Evolutionary conservation across 2,888 invertebrate species (phyloP).

Genomic region (Ormyrus labotus): DNA sequence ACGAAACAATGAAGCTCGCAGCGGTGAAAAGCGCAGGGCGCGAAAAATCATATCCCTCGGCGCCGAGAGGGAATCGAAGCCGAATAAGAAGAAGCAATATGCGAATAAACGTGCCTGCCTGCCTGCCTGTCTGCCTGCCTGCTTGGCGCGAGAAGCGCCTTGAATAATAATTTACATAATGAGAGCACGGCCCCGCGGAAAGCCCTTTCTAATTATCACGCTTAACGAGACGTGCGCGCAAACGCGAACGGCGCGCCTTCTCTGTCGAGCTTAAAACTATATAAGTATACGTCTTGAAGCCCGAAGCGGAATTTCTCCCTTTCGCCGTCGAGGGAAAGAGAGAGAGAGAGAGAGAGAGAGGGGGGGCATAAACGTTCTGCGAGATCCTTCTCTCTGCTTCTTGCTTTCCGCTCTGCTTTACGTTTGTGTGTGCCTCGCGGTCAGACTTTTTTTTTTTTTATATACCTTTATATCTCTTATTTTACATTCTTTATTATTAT

Average conservation of each 20-base stretch:
- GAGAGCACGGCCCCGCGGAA: slow-evolving; percentile 39
- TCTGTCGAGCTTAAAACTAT: slow-evolving; percentile 29
- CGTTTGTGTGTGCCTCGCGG: background rate
- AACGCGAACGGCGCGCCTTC: slow-evolving; percentile 35
- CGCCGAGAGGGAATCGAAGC: background rate
- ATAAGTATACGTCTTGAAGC: slow-evolving; percentile 15
- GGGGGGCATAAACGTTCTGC: background rate
- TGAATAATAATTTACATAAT: slow-evolving; percentile 56
- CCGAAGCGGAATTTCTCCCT: background rate
- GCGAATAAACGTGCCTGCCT: background rate
- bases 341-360: too few species aligned
- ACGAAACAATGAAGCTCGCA: background rate
- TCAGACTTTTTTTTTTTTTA: background rate
- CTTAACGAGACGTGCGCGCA: slow-evolving; percentile 59
- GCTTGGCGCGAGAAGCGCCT: background rate
- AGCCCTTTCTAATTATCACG: slow-evolving; percentile 60
- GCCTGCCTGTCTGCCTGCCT: too few species aligned
- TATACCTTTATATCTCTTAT: too few species aligned
- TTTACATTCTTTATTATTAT: too few species aligned
- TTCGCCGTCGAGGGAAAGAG: background rate
- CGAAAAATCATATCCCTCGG: slow-evolving; percentile 8
- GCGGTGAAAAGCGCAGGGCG: background rate
- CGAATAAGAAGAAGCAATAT: slow-evolving; percentile 2
- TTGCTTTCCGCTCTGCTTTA: background rate
- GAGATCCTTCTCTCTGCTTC: background rate